A percentile compares a stretch with the other conserved stretches of the same genome.
phyloP scores from a whole-genome alignment of 2,113 vertebrate species.

The Echinops telfairi region DNA sequence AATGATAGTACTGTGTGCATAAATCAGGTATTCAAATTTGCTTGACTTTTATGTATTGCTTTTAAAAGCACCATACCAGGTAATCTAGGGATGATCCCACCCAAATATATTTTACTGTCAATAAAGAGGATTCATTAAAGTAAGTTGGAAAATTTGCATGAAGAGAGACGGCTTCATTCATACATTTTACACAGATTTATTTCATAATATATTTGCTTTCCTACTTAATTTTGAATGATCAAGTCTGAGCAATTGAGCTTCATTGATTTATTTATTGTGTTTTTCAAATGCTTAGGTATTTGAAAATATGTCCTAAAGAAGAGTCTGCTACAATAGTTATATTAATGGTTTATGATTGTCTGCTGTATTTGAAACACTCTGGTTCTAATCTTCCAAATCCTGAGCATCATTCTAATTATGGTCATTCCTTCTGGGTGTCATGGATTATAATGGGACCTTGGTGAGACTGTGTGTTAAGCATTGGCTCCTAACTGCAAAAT shows the following conservation, averaged over 20 bases:
- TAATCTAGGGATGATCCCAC: not conserved
- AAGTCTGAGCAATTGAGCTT: not conserved
- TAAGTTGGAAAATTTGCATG: not conserved
- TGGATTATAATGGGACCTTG: not conserved
- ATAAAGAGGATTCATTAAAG: not conserved
- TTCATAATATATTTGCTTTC: not conserved
- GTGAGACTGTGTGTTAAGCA: too few species aligned
- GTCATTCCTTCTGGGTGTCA: not conserved
- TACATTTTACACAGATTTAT: not conserved
- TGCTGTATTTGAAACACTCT: not conserved
- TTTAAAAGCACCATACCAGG: not conserved
- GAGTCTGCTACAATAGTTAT: not conserved
- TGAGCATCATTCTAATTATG: not conserved
- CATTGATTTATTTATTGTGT: not conserved
- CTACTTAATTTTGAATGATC: slow-evolving; percentile 10
- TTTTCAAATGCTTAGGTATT: slow-evolving; percentile 32
- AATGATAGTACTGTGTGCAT: not conserved
- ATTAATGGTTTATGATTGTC: not conserved
- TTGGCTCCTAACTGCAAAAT: too few species aligned
- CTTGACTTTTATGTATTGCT: not conserved
- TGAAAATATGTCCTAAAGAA: not conserved
- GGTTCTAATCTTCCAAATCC: not conserved
- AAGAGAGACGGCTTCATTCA: not conserved
- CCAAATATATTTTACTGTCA: slow-evolving; percentile 2
- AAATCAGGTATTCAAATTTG: not conserved